Conservation (phyloP, 2,888 invertebrate species). For the Leucoma salicis region DNA sequence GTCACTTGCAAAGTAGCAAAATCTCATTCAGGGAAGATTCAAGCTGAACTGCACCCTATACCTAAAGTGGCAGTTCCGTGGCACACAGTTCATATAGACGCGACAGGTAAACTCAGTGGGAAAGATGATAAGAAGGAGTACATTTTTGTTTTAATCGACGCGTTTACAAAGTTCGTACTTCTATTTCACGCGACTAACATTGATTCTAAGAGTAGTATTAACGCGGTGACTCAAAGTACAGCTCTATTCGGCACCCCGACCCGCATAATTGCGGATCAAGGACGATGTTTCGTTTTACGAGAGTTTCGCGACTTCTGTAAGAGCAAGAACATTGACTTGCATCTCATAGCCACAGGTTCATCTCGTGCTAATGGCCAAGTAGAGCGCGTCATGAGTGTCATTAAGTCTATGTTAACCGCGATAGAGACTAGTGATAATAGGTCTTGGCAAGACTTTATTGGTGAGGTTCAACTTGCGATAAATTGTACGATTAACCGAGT, state of each 20-base stretch:
- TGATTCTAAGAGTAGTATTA: neutral
- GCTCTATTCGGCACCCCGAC: neutral
- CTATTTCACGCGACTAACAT: neutral
- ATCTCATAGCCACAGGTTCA: constrained; percentile 16
- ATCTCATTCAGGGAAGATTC: constrained; percentile 31
- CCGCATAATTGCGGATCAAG: constrained; percentile 9
- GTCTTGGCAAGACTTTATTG: constrained; percentile 35
- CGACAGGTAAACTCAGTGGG: constrained; percentile 10
- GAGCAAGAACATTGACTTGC: constrained; percentile 11
- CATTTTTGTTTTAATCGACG: constrained; percentile 8
- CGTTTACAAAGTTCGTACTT: neutral
- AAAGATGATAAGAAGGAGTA: constrained; percentile 8
- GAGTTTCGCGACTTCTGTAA: constrained; percentile 18
- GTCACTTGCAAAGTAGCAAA: constrained; percentile 39
- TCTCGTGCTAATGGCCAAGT: constrained; percentile 8
- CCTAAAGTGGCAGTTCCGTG: constrained; percentile 15
- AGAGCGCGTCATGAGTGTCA: neutral
- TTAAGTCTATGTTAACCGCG: constrained; percentile 24
- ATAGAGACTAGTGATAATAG: constrained; percentile 24
- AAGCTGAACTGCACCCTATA: constrained; percentile 37
- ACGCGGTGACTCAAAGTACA: neutral
- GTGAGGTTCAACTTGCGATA: constrained; percentile 34
- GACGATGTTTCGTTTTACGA: constrained; percentile 19
- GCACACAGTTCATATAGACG: constrained; percentile 11
- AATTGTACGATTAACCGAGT: constrained; percentile 31